Evolutionary conservation across 1,140 invertebrate species (phyloP), one percentile per base, ranked within the genome.

Genomic region (Hypsibius dujardini): DNA sequence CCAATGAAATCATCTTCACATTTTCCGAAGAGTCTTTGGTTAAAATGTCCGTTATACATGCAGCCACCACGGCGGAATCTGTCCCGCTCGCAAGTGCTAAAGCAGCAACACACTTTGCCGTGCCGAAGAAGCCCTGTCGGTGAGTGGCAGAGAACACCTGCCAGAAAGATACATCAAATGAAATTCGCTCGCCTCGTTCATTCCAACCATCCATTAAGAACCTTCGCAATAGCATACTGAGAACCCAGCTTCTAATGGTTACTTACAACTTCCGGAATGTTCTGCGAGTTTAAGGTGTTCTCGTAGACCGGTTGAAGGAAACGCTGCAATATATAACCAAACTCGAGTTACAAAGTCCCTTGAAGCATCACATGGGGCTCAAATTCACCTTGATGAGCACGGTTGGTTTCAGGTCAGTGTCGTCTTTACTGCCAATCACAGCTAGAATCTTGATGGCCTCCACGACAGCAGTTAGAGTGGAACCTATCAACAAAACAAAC

Each of bases 61-160:
- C 86, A 71, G 87, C 85, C 40, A 94, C 90, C 70, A 95, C 86
- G n/a, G 84, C 83, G 45, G 88, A 79, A 46, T 88, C 88, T 77
- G 88, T 88, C 72, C 83, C 77, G 80, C 7, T 79, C 69, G 79
- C 87, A 47, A 92, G 85, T 7, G 91, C 91, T 46, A 96, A 83
- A 0, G 92, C 90, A 7, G 92, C 92, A 59, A 95, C 90, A 80
- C 92, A 96, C 79, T 95, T 95, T 1, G 93, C 93, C 73, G 95
- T 84, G 7, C 79, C 80, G 72, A 80, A 79, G 73, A 79, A 81
- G n/a, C 79, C 80, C 77, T 80, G 73, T 0, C 74, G 75, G 71
- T 72, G 70, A 74, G 72, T 47, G 60, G 15, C 46, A 73, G 59
- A 40, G 72, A 59, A 42, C 80, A 76, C 62, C 75, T 28, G 28